Base-by-base conservation (phyloP, 2,797 vertebrate genomes). In the Arrhamphus sclerolepis region DNA sequence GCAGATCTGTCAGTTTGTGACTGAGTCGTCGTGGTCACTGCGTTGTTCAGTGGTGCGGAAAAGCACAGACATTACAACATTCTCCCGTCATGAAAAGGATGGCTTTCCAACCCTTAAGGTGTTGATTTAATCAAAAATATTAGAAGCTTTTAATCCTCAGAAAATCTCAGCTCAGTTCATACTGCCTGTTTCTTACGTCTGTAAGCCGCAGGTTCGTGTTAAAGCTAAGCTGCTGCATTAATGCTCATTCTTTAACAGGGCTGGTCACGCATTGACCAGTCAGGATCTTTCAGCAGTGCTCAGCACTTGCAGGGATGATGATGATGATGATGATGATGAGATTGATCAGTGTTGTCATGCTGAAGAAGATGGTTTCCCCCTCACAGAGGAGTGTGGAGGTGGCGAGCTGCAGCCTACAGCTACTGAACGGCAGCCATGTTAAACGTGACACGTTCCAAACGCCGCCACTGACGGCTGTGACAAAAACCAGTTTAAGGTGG, bases 261-360 rank as follows among this genome's bases (percentile, higher is more conserved):
- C 76, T 56, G 46, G 65, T 80, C 71, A 67, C 13, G 62, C 63
- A 65, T 71, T 65, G 76, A 80, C 78, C 79, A 57, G 65, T 75
- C 66, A 26, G 62, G 64, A 57, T 66, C 81, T 72, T 52, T 51
- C 75, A 67, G 72, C 69, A 53, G 48, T 24, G 29, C 39, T 40
- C 40, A 26, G 48, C 7, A 42, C 84, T 48, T n/a, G 18, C 65
- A 61, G 74, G 39, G 46, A 54, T 10, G 31, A 18, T 18, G 26
- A 65, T 14, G 60, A 70, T 75, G 72, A 86, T 18, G 26, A 66
- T 14, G 60, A 71, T 73, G 73, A 87, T 67, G 80, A 82, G 58
- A 69, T 26, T 66, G 84, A 88, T 87, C 74, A 75, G 72, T 40
- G 69, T 74, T 84, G 87, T 86, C 82, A 82, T 17, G 62, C 62